These are phyloP conservation scores for Telmatochromis sp. DNA, from an alignment of 2,113 vertebrate genomes.

Conservation along the genomic window DNA sequence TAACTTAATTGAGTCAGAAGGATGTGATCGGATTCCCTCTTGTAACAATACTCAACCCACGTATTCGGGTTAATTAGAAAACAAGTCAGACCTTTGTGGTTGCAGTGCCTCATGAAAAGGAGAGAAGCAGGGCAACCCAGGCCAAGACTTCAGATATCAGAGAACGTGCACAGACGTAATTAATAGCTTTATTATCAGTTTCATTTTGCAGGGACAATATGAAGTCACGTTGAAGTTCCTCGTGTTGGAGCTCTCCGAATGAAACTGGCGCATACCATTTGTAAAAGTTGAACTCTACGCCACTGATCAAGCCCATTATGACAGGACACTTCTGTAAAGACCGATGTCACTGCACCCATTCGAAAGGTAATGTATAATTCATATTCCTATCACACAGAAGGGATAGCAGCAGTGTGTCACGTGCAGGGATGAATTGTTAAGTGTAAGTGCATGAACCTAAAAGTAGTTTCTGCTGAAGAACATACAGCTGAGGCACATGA, in stretches of 20 bases:
- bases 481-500: neutral
- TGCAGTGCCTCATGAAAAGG: neutral
- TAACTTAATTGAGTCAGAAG: neutral
- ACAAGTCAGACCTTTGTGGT: neutral
- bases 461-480: neutral
- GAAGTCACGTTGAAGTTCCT: neutral
- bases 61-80: neutral
- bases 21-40: neutral
- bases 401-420: neutral
- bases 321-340: neutral
- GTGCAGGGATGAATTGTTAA: neutral
- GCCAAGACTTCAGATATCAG: neutral
- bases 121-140: neutral
- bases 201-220: neutral
- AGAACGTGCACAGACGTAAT: neutral
- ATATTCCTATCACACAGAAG: neutral
- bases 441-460: neutral
- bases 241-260: neutral
- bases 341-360: neutral
- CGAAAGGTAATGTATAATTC: constrained; percentile 38
- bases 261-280: neutral
- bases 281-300: neutral
- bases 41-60: neutral
- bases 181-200: neutral
- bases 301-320: neutral